Evolutionary conservation across 1,140 invertebrate species (phyloP), one percentile per base, ranked within the genome.

Genomic region (Drosophila santomea): DNA sequence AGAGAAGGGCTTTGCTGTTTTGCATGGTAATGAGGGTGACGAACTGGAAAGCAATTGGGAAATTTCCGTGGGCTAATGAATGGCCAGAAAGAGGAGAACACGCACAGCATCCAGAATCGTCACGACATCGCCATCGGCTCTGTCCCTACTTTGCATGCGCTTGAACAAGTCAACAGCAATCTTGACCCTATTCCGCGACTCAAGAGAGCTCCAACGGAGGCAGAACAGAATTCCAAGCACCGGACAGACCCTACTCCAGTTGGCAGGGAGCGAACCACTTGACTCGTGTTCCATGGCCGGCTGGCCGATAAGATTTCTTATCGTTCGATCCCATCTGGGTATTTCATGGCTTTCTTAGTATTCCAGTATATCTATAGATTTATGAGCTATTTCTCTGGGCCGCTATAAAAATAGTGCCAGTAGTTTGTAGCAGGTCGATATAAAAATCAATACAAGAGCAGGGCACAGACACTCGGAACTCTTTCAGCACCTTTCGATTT

Each of bases 121-220:
- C 67, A 71, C 67, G 67, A 71, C 44, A 71, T 58, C 44, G 67
- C 67, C 36, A 10, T 47, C 45, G 57, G 55, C 66, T 20, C n/a
- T 17, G 55, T 61, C 47, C 23, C 52, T 61, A 39, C 45, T 82
- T 79, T 80, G 76, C 77, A 75, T 83, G 69, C 80, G 45, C 58
- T 62, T 35, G 54, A 48, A 61, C 41, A 68, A 35, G 62, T 61
- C 54, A 56, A 76, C 41, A 44, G 52, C 64, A 82, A 64, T 69
- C 80, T 83, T 83, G 80, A 83, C 80, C 80, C 80, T 71, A 74
- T 83, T 82, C n/a, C 35, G 64, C n/a, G 45, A 39, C 15, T 15
- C 28, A 44, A 25, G 66, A 50, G 50, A 54, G 55, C 43, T 32
- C 45, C 36, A 50, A 32, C 25, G 28, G 41, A 12, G 20, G 35